Conservation (phyloP, 2,113 vertebrate species). For the Alexandromys fortis region DNA sequence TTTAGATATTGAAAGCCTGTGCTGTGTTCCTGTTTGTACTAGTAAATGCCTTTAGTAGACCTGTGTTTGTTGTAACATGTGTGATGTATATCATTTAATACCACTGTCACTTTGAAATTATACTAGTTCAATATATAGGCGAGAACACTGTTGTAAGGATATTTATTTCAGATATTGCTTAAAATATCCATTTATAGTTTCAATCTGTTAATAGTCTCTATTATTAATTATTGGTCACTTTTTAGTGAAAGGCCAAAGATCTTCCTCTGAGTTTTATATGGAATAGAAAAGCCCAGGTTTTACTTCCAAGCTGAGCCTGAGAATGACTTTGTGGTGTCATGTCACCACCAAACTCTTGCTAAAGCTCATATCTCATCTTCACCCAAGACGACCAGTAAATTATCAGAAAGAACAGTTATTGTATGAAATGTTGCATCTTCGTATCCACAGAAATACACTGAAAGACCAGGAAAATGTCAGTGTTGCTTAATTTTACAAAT, state of each 20-base stretch:
- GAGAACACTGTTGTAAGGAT: background rate
- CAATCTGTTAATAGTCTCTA: background rate
- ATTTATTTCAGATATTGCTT: constrained; percentile 32
- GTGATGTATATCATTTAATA: background rate
- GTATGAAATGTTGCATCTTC: background rate
- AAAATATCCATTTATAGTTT: constrained; percentile 5
- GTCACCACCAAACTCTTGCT: background rate
- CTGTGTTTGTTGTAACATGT: background rate
- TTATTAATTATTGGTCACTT: background rate
- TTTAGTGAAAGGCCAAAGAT: background rate
- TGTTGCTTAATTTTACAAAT: background rate
- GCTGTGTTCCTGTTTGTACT: background rate
- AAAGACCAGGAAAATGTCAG: background rate
- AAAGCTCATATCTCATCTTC: background rate
- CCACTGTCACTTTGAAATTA: background rate
- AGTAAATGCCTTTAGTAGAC: background rate
- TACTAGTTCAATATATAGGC: background rate
- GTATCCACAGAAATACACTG: background rate
- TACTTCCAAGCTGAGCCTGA: background rate
- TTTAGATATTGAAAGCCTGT: background rate
- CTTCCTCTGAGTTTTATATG: background rate
- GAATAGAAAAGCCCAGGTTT: background rate
- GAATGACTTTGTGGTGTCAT: too few species aligned
- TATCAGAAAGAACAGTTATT: background rate
- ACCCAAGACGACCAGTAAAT: background rate